These are phyloP conservation scores for Druon quercuslanigerum DNA, from an alignment of 1,140 invertebrate genomes.

Conservation along the genomic window DNA sequence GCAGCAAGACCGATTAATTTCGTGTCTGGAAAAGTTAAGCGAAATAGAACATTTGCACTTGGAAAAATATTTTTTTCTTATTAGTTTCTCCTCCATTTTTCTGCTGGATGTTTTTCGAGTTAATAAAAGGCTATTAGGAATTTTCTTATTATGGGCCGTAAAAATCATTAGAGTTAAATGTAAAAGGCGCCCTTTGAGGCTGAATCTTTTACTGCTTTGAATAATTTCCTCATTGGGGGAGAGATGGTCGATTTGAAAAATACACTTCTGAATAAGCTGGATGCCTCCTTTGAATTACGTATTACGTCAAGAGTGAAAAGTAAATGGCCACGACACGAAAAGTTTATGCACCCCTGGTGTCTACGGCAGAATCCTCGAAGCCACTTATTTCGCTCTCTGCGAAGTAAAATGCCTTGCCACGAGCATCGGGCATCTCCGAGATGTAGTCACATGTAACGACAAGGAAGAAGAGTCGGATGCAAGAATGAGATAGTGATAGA, in stretches of 20 bases:
- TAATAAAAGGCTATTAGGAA: not conserved
- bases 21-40: not conserved
- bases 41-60: not conserved
- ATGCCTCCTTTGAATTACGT: slow-evolving; percentile 7
- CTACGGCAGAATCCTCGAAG: slow-evolving; percentile 21
- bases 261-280: slow-evolving; percentile 17
- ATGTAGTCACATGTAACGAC: slow-evolving; percentile 24
- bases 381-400: slow-evolving; percentile 2
- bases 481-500: not conserved
- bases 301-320: not conserved
- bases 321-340: slow-evolving; percentile 26
- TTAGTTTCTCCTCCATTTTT: no score
- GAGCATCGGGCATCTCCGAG: not conserved
- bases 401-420: not conserved
- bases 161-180: slow-evolving; percentile 5
- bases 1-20: slow-evolving; percentile 7
- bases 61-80: not conserved
- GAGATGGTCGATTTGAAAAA: slow-evolving; percentile 8
- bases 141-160: not conserved
- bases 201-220: slow-evolving; percentile 10
- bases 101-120: no score
- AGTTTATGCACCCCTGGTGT: slow-evolving; percentile 30
- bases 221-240: not conserved
- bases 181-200: not conserved
- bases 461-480: slow-evolving; percentile 32